Conservation (phyloP, 2,797 vertebrate genomes). For the Acrossocheilus wenchowensis region DNA sequence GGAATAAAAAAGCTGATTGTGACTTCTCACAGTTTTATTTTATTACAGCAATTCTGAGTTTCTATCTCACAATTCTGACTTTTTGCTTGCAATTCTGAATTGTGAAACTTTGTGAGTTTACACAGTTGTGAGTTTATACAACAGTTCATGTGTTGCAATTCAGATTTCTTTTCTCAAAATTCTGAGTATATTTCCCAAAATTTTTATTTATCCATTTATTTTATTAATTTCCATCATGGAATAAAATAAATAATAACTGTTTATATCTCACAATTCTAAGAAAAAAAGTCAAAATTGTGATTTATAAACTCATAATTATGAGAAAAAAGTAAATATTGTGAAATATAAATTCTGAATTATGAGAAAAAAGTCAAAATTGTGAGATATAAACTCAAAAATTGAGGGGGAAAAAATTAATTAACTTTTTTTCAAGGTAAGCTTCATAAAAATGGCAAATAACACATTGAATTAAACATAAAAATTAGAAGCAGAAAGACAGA, state of each 20-base stretch:
- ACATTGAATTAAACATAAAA: too few relatives aligned
- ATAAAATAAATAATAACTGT: too few relatives aligned
- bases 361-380: too few relatives aligned
- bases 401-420: background rate
- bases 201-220: too few relatives aligned
- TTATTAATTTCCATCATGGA: too few relatives aligned
- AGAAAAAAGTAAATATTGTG: too few relatives aligned
- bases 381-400: too few relatives aligned
- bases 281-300: too few relatives aligned
- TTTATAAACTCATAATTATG: too few relatives aligned
- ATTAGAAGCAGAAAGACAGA: background rate
- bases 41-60: background rate
- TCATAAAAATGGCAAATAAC: background rate
- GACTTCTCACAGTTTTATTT: background rate
- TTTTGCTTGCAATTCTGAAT: too few relatives aligned
- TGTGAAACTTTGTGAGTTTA: too few relatives aligned
- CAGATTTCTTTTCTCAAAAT: background rate
- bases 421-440: background rate
- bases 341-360: too few relatives aligned
- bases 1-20: background rate
- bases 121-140: background rate
- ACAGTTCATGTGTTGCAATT: background rate
- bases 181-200: background rate
- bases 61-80: background rate
- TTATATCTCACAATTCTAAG: background rate